A percentile compares a stretch with the other conserved stretches of the same genome.
Conservation (phyloP, 2,113 vertebrate species). For the Cyprichromis sp. region DNA sequence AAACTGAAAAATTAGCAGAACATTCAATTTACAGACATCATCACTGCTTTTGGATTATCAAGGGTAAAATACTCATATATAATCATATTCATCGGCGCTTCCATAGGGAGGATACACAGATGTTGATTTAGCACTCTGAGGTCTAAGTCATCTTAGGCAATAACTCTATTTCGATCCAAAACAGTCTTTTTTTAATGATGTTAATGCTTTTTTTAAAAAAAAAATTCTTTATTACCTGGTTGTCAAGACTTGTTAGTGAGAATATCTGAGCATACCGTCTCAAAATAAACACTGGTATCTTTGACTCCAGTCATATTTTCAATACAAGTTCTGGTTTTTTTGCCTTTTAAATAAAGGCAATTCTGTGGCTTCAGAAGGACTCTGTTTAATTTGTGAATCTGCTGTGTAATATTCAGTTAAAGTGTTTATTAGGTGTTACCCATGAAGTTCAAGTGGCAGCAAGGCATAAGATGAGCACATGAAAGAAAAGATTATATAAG, state of each 20-base stretch:
- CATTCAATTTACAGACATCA: background rate
- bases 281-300: background rate
- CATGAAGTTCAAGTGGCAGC: background rate
- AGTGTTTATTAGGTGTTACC: background rate
- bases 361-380: background rate
- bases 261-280: rapidly evolving
- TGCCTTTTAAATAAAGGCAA: background rate
- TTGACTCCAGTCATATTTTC: background rate
- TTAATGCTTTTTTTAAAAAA: background rate
- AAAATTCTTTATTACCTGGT: background rate
- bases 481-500: background rate
- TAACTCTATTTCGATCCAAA: background rate
- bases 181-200: background rate
- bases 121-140: background rate
- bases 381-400: background rate
- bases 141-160: background rate
- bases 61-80: background rate
- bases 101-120: background rate
- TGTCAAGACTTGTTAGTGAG: background rate
- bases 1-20: background rate
- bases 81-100: background rate
- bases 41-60: background rate
- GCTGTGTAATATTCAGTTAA: background rate
- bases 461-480: background rate
- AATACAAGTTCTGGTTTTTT: background rate